Evolutionary conservation across 2,888 invertebrate species (phyloP).

Genomic region (Cataglyphis rosenhaueri): DNA sequence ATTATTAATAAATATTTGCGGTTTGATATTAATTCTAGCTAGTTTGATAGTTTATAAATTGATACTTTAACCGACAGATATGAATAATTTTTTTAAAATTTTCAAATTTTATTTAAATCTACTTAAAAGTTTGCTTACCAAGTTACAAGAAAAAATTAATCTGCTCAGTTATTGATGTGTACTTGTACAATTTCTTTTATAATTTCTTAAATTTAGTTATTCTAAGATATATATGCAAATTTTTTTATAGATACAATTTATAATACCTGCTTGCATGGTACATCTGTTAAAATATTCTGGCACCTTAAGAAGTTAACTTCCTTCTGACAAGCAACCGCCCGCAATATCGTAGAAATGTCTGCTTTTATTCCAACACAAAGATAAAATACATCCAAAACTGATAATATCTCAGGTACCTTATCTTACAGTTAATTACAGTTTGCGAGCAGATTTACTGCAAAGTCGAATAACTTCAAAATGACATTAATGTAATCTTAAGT

Average conservation of each 20-base stretch:
- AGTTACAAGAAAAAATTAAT: background rate
- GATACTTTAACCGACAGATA: too few species aligned
- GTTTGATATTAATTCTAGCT: too few species aligned
- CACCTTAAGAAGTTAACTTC: background rate
- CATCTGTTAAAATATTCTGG: background rate
- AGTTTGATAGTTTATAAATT: too few species aligned
- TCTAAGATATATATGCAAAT: background rate
- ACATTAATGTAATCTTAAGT: background rate
- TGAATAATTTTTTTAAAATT: too few species aligned
- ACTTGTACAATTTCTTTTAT: background rate
- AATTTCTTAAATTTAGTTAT: background rate
- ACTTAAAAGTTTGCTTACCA: too few species aligned
- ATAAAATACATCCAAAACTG: background rate
- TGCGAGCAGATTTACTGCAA: background rate
- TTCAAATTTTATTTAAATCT: too few species aligned
- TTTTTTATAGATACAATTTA: background rate
- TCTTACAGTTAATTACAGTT: background rate
- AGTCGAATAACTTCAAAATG: background rate
- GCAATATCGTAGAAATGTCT: background rate
- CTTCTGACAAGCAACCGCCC: background rate
- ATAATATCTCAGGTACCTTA: background rate
- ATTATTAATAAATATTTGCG: too few species aligned
- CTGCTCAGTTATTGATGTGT: background rate
- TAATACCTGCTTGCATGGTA: slow-evolving; percentile 5
- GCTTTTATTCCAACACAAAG: background rate